Conservation (phyloP, 2,797 vertebrate species). For the Crenuchus spilurus region DNA sequence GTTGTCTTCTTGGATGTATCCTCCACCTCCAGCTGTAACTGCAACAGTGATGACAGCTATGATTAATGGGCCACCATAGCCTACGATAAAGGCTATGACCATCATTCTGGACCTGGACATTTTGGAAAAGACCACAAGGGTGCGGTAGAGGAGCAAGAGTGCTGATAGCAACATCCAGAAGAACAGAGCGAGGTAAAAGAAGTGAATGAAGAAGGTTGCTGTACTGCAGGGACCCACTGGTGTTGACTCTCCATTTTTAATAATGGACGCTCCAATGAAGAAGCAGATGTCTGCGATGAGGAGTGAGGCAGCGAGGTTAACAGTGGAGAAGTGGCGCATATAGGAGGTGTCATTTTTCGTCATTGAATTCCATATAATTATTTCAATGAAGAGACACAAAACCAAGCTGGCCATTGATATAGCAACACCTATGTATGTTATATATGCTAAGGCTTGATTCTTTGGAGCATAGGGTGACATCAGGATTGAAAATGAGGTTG, state of each 20-base stretch:
- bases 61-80: conserved; percentile 85
- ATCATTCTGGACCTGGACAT: conserved; percentile 80
- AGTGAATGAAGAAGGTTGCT: conserved; percentile 88
- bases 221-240: conserved; percentile 72
- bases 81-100: conserved; percentile 79
- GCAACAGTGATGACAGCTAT: conserved; percentile 85
- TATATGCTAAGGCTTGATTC: conserved; percentile 50
- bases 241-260: conserved; percentile 21
- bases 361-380: conserved; percentile 83
- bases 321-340: conserved; percentile 86
- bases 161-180: conserved; percentile 94
- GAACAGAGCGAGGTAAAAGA: conserved; percentile 91
- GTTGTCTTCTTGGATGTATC: conserved; percentile 64
- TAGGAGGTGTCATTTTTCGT: conserved; percentile 87
- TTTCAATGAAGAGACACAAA: conserved; percentile 86
- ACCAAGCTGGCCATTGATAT: conserved; percentile 86
- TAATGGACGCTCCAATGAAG: conserved; percentile 75
- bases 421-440: conserved; percentile 85
- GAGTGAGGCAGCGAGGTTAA: conserved; percentile 87
- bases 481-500: conserved; percentile 83
- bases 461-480: conserved; percentile 75
- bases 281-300: conserved; percentile 89
- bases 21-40: conserved; percentile 74
- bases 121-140: conserved; percentile 82
- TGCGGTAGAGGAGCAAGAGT: conserved; percentile 86